Percentiles rank a stretch among this genome's conserved stretches.
phyloP scores from a whole-genome alignment of 2,113 vertebrate species.

The Anoura caudifer region DNA sequence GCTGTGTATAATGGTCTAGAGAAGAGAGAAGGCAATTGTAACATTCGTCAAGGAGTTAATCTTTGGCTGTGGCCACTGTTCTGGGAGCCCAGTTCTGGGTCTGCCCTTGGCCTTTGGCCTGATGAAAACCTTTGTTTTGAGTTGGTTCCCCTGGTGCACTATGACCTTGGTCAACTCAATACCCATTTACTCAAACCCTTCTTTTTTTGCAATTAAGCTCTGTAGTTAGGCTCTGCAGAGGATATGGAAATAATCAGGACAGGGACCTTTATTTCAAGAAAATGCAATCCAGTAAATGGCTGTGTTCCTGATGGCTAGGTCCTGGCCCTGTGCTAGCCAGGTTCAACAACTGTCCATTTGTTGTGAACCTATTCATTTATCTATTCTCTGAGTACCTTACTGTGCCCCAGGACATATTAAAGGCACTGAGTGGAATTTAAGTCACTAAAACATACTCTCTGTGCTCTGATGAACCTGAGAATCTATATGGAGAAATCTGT shows the following conservation, averaged over 20 bases:
- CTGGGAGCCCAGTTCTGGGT: background rate
- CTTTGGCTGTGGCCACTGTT: background rate
- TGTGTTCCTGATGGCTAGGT: background rate
- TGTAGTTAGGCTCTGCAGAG: background rate
- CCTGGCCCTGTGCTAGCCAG: background rate
- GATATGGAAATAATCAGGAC: background rate
- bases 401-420: background rate
- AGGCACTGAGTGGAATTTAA: background rate
- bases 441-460: background rate
- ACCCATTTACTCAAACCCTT: background rate
- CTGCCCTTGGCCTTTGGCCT: background rate
- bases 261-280: background rate
- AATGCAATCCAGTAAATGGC: background rate
- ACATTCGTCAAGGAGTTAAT: background rate
- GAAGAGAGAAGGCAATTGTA: background rate
- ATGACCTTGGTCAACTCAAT: background rate
- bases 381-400: background rate
- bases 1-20: background rate
- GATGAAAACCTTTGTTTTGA: background rate
- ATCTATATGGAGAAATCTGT: background rate
- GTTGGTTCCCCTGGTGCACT: background rate
- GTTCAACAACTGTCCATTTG: background rate
- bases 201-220: background rate
- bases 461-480: background rate
- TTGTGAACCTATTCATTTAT: background rate